Evolutionary conservation across 2,888 invertebrate genomes (phyloP), one percentile per base, ranked within the genome.

Genomic region (Troides oblongomaculatus): DNA sequence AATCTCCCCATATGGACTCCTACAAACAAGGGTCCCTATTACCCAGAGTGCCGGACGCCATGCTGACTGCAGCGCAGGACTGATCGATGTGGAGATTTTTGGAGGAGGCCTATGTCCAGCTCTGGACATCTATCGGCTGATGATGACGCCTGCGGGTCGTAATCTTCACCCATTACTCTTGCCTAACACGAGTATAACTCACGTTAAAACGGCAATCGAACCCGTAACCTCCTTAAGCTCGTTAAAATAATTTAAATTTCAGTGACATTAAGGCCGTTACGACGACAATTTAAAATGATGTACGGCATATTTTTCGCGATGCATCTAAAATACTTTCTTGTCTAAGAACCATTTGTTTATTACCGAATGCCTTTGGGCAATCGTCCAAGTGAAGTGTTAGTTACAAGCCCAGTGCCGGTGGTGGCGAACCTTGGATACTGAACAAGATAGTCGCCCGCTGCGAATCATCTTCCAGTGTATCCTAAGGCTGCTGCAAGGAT

Each of bases 371-470:
- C 53, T 50, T 63, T 63, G 70, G 70, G 70, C 70, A 70, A 39
- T 25, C 59, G 23, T 70, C 70, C 70, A 70, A 70, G 59, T 62
- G 70, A 66, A 62, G 66, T 62, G 66, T 69, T 53, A 69, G 69
- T 62, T 63, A 39, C 50, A 53, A 23, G 43, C 66, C 43, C 8
- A 64, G n/a, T 4, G 43, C 56, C 36, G 10, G 57, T n/a, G 39
- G 60, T 14, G 12, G 46, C 59, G 21, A 30, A 60, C 66, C 66
- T 50, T 14, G 50, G 23, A 62, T 30, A 56, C 62, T 61, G 57
- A 57, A 62, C 65, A 53, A 66, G 66, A 66, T 18, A 64, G 43
- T 25, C 63, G 63, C 70, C 63, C 62, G 57, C 50, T 65, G 69
- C 57, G 66, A 57, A 62, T 60, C 64, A 56, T 70, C 70, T 66